Evolutionary conservation across 2,113 vertebrate species (phyloP).

Genomic region (Tachycineta bicolor): DNA sequence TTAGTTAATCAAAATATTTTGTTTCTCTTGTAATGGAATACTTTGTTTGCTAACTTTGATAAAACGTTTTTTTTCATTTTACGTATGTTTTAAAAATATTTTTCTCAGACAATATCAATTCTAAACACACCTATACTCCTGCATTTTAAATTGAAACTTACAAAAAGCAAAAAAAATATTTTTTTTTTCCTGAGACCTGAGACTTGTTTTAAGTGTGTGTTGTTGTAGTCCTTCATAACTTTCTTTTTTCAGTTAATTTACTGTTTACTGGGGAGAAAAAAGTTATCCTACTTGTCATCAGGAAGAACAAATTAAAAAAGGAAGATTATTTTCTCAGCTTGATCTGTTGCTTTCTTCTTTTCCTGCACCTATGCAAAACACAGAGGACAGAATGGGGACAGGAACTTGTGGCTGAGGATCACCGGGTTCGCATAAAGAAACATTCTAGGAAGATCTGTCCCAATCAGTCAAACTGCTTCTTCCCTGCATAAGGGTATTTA

Average conservation of each 20-base stretch:
- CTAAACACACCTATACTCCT: background rate
- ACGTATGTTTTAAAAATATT: background rate
- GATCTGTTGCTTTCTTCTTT: background rate
- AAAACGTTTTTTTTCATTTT: background rate
- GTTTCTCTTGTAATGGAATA: background rate
- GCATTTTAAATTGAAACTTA: background rate
- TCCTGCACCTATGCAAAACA: background rate
- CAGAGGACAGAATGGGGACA: background rate
- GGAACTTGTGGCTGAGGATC: background rate
- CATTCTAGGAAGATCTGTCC: background rate
- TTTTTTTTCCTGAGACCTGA: background rate
- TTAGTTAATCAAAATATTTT: background rate
- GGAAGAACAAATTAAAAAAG: background rate
- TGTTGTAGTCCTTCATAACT: background rate
- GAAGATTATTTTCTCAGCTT: background rate
- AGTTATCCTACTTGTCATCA: background rate
- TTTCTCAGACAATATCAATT: background rate
- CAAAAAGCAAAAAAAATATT: fast-evolving
- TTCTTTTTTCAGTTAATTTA: background rate
- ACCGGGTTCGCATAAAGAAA: background rate
- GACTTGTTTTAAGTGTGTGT: background rate
- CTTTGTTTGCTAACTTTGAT: background rate
- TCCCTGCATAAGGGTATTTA: background rate
- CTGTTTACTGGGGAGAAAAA: background rate
- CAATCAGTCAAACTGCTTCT: background rate